A percentile compares a stretch with the other conserved stretches of the same genome.
These are phyloP conservation scores for Listronotus bonariensis DNA, from an alignment of 1,140 invertebrate species.

Conservation along the genomic window DNA sequence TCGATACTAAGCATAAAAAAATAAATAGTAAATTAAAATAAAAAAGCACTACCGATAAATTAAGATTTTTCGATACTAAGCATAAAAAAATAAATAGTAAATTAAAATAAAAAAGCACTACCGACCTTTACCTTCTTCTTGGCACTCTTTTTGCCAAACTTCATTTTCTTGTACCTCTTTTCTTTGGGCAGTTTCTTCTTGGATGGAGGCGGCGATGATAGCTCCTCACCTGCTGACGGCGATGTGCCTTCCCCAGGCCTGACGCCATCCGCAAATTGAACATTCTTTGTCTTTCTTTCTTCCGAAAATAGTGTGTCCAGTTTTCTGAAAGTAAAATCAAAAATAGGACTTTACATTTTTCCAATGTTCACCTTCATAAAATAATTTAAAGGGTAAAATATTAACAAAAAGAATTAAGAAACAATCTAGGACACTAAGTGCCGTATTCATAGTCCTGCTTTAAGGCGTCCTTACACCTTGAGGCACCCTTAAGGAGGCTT, in stretches of 20 bases:
- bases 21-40: slow-evolving; percentile 13
- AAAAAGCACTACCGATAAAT: slow-evolving; percentile 18
- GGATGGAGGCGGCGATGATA: slow-evolving; percentile 67
- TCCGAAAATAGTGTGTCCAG: background rate
- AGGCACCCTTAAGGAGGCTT: too few species aligned
- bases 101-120: slow-evolving; percentile 17
- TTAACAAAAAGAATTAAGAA: too few species aligned
- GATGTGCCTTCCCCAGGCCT: slow-evolving; percentile 69
- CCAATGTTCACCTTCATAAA: too few species aligned
- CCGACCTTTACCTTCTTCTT: slow-evolving; percentile 60
- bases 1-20: too few species aligned
- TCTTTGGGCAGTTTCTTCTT: slow-evolving; percentile 52
- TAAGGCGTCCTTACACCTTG: too few species aligned
- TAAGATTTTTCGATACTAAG: too few species aligned
- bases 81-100: too few species aligned
- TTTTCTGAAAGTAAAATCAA: background rate
- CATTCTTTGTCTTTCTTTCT: slow-evolving; percentile 54
- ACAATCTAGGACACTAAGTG: too few species aligned
- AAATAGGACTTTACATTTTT: background rate
- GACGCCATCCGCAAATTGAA: slow-evolving; percentile 69
- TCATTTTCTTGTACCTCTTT: slow-evolving; percentile 60
- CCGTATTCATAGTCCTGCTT: too few species aligned
- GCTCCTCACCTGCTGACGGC: slow-evolving; percentile 67
- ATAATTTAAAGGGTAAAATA: too few species aligned
- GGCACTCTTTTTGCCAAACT: slow-evolving; percentile 57